Percentiles rank a stretch among this genome's conserved stretches.
Conservation (phyloP, 2,888 invertebrate species). For the Eilema caniola region DNA sequence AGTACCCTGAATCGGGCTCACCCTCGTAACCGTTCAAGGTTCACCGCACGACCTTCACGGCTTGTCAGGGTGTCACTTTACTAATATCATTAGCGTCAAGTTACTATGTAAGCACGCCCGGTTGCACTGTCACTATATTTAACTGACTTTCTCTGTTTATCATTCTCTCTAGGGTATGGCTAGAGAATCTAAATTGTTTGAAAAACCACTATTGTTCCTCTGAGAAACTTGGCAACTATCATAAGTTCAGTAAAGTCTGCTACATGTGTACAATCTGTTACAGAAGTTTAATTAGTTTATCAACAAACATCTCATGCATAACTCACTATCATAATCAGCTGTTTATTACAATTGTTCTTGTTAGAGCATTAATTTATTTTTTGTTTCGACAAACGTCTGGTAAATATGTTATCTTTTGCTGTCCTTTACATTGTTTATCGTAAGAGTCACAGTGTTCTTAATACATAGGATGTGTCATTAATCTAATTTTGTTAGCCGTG, state of each 20-base stretch:
- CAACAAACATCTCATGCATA: constrained; percentile 18
- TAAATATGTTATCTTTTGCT: constrained; percentile 20
- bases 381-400: background rate
- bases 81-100: constrained; percentile 64
- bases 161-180: constrained; percentile 2
- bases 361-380: constrained; percentile 19
- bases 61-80: constrained; percentile 62
- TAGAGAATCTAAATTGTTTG: background rate
- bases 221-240: constrained; percentile 18
- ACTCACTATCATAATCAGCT: constrained; percentile 20
- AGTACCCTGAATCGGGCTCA: constrained; percentile 50
- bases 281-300: constrained; percentile 17
- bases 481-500: constrained; percentile 70
- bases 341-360: constrained; percentile 27
- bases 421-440: constrained; percentile 24
- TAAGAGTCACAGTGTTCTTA: constrained; percentile 22
- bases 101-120: constrained; percentile 44
- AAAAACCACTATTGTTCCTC: constrained; percentile 8
- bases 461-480: constrained; percentile 61
- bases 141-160: constrained; percentile 20
- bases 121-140: constrained; percentile 27
- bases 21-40: constrained; percentile 58
- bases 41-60: constrained; percentile 73
- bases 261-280: constrained; percentile 14
- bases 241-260: constrained; percentile 12